A percentile compares a stretch with the other conserved stretches of the same genome.
phyloP scores from a whole-genome alignment of 2,888 invertebrate species.

The Microplitis manilae region DNA sequence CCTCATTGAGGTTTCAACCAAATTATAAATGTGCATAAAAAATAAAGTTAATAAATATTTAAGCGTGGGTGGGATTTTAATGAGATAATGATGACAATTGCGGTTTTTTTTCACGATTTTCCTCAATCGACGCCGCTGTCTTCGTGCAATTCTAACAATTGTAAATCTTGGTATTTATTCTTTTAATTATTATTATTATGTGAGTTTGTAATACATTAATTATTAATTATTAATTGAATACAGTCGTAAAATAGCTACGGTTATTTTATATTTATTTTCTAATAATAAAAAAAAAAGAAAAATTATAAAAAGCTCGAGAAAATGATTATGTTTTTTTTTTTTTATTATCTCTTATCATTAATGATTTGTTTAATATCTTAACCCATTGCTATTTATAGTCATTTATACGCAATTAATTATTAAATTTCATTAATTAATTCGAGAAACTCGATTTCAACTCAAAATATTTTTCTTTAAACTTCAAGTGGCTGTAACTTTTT shows the following conservation, averaged over 20 bases:
- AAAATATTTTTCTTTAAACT: background rate
- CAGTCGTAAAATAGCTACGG: background rate
- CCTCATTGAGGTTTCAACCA: slow-evolving; percentile 38
- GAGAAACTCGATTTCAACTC: background rate
- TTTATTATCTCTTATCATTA: background rate
- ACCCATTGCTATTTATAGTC: background rate
- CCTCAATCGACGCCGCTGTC: slow-evolving; percentile 53
- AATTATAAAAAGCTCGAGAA: background rate
- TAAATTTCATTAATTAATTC: background rate
- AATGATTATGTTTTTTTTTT: background rate
- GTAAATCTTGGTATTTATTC: slow-evolving; percentile 41
- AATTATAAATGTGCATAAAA: slow-evolving; percentile 32
- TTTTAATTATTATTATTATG: background rate
- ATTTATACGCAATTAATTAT: background rate
- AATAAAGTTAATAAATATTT: background rate
- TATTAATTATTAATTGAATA: background rate
- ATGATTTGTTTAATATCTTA: background rate
- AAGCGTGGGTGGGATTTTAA: slow-evolving; percentile 2
- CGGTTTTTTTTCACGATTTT: slow-evolving; percentile 34
- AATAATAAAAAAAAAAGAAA: background rate
- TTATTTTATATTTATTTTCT: background rate
- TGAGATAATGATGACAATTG: slow-evolving; percentile 19
- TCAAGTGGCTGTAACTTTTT: too few relatives aligned
- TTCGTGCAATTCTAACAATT: slow-evolving; percentile 50
- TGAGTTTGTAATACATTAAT: background rate